Evolutionary conservation across 2,888 invertebrate genomes (phyloP), one percentile per base, ranked within the genome.

Genomic region (Machimus rusticus): DNA sequence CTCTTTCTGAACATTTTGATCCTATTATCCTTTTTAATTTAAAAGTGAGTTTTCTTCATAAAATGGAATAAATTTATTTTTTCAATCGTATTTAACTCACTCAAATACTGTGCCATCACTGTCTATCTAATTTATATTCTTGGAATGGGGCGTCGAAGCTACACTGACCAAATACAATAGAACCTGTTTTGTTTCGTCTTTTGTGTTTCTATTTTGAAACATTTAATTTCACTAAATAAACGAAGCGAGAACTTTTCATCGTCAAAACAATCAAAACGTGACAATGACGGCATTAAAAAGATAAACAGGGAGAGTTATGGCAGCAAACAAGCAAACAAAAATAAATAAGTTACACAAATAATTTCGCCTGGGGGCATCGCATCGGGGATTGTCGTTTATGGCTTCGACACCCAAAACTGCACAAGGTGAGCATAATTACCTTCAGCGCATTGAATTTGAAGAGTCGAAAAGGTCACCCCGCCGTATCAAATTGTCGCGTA

Each of bases 191-290:
- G 23, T 66, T 66, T 66, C 66, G 19, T 66, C 12, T 66, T 28
- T 12, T 66, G 12, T 12, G 28, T 12, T 66, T 66, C 66, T 66
- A 28, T 66, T 66, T 66, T 66, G 23, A 66, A 66, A 12, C 66
- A 66, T 66, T 66, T 66, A 66, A 66, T 66, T 66, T 66, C 66
- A 28, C 23, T 66, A 66, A 66, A 66, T 66, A 66, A 66, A 66
- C 66, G 66, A 66, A 19, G 28, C 66, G 66, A 66, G 28, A 19
- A 23, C 28, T 66, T 19, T 19, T 66, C 66, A 66, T 66, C 66
- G 66, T 66, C 66, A 66, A 51, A 79, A 79, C 28, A 79, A 79
- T 79, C 51, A 46, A 39, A 79, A 79, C 79, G 79, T 79, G 79
- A 79, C 79, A 28, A 79, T 79, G 28, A 16, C 51, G 28, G 51